These are phyloP conservation scores for Stenoptilia bipunctidactyla DNA, from an alignment of 2,888 invertebrate species.

Conservation along the genomic window DNA sequence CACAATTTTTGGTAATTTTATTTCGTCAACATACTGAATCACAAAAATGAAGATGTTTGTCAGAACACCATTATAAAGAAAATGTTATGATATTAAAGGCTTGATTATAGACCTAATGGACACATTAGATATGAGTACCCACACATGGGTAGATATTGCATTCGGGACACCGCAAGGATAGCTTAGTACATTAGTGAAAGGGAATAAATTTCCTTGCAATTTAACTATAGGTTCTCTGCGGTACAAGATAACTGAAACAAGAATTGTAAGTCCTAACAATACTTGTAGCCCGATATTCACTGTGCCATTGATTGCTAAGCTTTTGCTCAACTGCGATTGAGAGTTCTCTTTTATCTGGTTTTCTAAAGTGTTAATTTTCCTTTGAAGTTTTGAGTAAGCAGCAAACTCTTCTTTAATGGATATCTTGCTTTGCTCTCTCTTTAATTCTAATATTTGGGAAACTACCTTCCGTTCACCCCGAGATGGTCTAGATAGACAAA, in stretches of 20 bases:
- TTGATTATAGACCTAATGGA: constrained; percentile 49
- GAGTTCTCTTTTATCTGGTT: constrained; percentile 47
- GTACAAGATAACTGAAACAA: constrained; percentile 52
- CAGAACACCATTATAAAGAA: neutral
- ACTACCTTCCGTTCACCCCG: constrained; percentile 48
- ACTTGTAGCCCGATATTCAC: constrained; percentile 42
- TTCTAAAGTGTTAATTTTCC: constrained; percentile 69
- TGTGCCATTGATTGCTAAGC: constrained; percentile 45
- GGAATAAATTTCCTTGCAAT: constrained; percentile 47
- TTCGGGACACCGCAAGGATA: constrained; percentile 55
- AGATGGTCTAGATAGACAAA: constrained; percentile 56
- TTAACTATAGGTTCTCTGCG: constrained; percentile 52
- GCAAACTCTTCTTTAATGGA: constrained; percentile 74
- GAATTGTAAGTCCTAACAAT: constrained; percentile 32
- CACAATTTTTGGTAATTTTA: neutral
- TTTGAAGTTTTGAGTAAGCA: constrained; percentile 69
- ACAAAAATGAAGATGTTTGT: constrained; percentile 23
- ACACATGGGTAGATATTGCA: constrained; percentile 55
- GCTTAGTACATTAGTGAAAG: constrained; percentile 41
- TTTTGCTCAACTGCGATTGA: constrained; percentile 43
- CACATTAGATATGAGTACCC: constrained; percentile 57
- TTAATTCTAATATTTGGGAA: constrained; percentile 45
- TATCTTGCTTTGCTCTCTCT: constrained; percentile 53
- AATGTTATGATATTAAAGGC: constrained; percentile 19
- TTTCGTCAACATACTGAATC: constrained; percentile 46